phyloP scores from a whole-genome alignment of 2,113 vertebrate genomes.

The Engystomops pustulosus region DNA sequence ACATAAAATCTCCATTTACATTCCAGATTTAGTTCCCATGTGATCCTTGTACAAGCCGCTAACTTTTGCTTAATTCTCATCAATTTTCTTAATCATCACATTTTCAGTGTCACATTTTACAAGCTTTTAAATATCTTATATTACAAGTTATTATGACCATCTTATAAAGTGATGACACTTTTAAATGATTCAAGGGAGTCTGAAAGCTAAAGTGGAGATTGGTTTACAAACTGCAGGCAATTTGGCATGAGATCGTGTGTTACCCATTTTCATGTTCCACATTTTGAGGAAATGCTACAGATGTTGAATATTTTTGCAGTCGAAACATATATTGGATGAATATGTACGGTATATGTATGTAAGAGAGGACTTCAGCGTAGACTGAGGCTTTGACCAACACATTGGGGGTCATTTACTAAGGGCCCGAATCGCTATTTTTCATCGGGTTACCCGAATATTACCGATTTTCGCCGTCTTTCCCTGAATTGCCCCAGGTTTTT shows the following conservation, averaged over 20 bases:
- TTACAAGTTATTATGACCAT: constrained; percentile 54
- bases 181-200: constrained; percentile 42
- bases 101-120: constrained; percentile 37
- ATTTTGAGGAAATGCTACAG: constrained; percentile 17
- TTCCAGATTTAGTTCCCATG: not conserved
- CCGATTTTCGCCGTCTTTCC: too few species aligned
- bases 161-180: constrained; percentile 39
- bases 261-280: constrained; percentile 36
- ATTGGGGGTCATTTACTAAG: too few species aligned
- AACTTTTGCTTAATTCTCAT: not conserved
- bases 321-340: not conserved
- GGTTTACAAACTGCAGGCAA: constrained; percentile 37
- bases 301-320: constrained; percentile 5
- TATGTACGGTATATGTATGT: not conserved
- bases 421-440: too few species aligned
- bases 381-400: too few species aligned
- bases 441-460: too few species aligned
- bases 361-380: too few species aligned
- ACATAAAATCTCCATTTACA: constrained; percentile 17
- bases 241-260: constrained; percentile 20
- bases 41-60: not conserved
- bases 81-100: not conserved
- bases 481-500: too few species aligned
- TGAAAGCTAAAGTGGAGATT: constrained; percentile 40
- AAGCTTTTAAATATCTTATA: constrained; percentile 36